Base-by-base conservation (phyloP, 2,113 vertebrate genomes). In the Tretioscincus oriximinensis region DNA sequence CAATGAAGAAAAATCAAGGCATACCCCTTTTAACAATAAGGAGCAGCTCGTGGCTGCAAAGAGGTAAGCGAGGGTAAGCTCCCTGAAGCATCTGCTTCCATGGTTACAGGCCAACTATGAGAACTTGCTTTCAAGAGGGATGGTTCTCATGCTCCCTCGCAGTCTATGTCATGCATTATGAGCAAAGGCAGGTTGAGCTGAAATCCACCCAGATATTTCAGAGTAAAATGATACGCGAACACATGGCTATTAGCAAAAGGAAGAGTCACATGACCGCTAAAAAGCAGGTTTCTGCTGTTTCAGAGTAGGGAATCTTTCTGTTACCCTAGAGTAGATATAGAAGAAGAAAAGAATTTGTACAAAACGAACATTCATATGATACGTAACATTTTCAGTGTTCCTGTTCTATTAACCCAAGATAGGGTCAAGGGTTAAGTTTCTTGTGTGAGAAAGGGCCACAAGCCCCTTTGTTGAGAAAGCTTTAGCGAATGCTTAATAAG, bases 21-120 rank as follows among this genome's bases (percentile, higher is more conserved):
- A 88, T 91, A 94, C 95, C 96, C 95, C 94, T 91, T 96, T 95
- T 96, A 96, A 98, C 96, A 97, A 96, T 96, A 96, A 93, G 95
- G 95, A 96, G 96, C 96, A 96, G 97, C 96, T 96, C 95, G 92
- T 95, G 95, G 96, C 97, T 97, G 96, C 97, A 96, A 96, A 97
- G 97, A 99, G 98, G 98, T 99, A 97, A 98, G 97, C 95, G 96
- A 96, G 96, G 96, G 95, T 94, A 95, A 95, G 96, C 89, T 94
- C 96, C 96, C 95, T 28, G 5, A 60, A 93, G 96, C 97, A 97
- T 97, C 97, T 97, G 97, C 97, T 98, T 97, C 98, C 98, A 98
- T 99, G 98, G 98, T 98, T 97, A 99, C 98, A 95, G 97, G 95
- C 96, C 96, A 96, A 96, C 96, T 95, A 98, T 97, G 97, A 96